phyloP scores from a whole-genome alignment of 2,888 invertebrate genomes.

The Amphipoea oculea region DNA sequence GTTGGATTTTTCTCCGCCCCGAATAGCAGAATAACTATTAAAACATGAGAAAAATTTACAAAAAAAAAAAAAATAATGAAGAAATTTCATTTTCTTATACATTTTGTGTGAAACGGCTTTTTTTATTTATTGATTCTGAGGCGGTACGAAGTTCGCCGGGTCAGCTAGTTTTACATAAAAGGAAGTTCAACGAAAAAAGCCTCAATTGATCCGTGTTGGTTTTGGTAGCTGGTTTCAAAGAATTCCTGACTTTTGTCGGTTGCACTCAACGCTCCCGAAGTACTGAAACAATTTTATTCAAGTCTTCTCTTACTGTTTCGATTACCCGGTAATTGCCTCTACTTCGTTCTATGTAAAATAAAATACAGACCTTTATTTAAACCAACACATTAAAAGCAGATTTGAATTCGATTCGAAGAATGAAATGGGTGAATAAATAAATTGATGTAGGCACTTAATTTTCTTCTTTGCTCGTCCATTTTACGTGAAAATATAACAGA shows the following conservation, averaged over 20 bases:
- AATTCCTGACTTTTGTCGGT: slow-evolving; percentile 35
- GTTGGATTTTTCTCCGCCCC: too few relatives aligned
- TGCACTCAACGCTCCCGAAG: slow-evolving; percentile 12
- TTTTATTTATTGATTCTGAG: too few relatives aligned
- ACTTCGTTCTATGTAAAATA: not conserved
- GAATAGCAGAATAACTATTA: too few relatives aligned
- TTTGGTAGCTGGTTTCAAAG: slow-evolving; percentile 29
- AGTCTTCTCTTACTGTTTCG: slow-evolving; percentile 17
- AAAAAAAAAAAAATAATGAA: too few relatives aligned
- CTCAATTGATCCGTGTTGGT: slow-evolving; percentile 11
- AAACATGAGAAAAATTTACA: too few relatives aligned
- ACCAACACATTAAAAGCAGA: not conserved
- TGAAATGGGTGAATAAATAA: not conserved
- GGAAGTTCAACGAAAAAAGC: slow-evolving; percentile 12
- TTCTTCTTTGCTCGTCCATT: not conserved
- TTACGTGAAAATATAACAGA: not conserved
- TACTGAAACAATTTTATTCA: slow-evolving; percentile 24
- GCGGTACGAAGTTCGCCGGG: too few relatives aligned
- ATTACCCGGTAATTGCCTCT: not conserved
- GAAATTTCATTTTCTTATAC: too few relatives aligned
- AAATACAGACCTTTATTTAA: not conserved
- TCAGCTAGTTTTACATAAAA: not conserved
- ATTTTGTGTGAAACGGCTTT: too few relatives aligned
- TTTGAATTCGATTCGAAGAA: slow-evolving; percentile 5
- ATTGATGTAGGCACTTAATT: not conserved